Evolutionary conservation across 2,113 vertebrate species (phyloP).

Genomic region (Pogonocichla stellata): DNA sequence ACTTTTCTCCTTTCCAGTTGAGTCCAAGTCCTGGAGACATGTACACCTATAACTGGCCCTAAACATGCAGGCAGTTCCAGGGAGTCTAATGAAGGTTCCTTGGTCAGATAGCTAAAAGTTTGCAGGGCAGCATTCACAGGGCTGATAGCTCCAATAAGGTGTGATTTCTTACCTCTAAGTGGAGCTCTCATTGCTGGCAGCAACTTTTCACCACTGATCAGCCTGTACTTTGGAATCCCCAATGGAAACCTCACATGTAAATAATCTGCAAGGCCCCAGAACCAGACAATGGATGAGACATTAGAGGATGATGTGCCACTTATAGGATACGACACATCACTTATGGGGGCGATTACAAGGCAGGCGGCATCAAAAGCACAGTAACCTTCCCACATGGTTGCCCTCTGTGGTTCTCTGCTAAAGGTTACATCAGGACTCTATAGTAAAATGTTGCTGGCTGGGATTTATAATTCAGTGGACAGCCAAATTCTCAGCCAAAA

Average conservation of each 20-base stretch:
- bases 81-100: neutral
- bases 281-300: neutral
- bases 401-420: neutral
- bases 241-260: neutral
- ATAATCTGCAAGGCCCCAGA: neutral
- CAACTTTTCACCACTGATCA: neutral
- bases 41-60: neutral
- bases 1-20: neutral
- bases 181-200: neutral
- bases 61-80: accelerated
- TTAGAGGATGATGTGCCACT: neutral
- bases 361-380: conserved; percentile 8
- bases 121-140: neutral
- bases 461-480: neutral
- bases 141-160: neutral
- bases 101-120: neutral
- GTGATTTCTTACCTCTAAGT: neutral
- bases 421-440: neutral
- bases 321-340: neutral
- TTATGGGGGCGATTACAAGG: neutral
- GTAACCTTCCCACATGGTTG: neutral
- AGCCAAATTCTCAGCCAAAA: neutral
- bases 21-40: neutral
- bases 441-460: neutral
- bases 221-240: neutral